Evolutionary conservation across 2,113 vertebrate genomes (phyloP).

Genomic region (Bostrychus sinensis): DNA sequence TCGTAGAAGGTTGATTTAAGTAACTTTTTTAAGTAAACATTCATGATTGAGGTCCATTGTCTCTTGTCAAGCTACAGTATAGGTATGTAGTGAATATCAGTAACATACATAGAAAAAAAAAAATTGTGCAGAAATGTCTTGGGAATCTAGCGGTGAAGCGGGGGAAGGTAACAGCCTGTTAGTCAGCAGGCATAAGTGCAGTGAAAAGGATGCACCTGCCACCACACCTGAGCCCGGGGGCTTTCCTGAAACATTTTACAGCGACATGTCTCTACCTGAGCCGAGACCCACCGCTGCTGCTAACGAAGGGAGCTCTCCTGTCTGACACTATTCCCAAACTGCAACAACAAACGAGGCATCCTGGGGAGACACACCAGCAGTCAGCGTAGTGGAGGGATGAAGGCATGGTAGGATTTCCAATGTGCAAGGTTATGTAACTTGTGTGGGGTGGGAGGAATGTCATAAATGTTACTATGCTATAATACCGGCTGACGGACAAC

Average conservation of each 20-base stretch:
- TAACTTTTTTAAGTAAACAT: too few species aligned
- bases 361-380: neutral
- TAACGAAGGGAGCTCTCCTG: neutral
- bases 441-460: neutral
- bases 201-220: slow-evolving; percentile 36
- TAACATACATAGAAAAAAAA: too few species aligned
- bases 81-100: too few species aligned
- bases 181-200: slow-evolving; percentile 5
- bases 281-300: slow-evolving; percentile 2
- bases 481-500: too few species aligned
- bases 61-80: too few species aligned
- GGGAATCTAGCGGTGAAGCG: neutral
- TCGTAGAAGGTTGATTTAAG: too few species aligned
- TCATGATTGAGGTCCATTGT: too few species aligned
- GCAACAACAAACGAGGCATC: slow-evolving; percentile 5
- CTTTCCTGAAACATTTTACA: slow-evolving; percentile 12
- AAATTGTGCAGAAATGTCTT: neutral
- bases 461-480: neutral
- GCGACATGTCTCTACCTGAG: slow-evolving; percentile 9
- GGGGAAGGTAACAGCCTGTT: neutral
- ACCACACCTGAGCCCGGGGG: slow-evolving; percentile 17
- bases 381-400: neutral
- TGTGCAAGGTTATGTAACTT: neutral
- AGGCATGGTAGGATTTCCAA: neutral
- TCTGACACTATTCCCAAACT: slow-evolving; percentile 3